phyloP scores from a whole-genome alignment of 2,797 vertebrate species.

The Pristis pectinata region DNA sequence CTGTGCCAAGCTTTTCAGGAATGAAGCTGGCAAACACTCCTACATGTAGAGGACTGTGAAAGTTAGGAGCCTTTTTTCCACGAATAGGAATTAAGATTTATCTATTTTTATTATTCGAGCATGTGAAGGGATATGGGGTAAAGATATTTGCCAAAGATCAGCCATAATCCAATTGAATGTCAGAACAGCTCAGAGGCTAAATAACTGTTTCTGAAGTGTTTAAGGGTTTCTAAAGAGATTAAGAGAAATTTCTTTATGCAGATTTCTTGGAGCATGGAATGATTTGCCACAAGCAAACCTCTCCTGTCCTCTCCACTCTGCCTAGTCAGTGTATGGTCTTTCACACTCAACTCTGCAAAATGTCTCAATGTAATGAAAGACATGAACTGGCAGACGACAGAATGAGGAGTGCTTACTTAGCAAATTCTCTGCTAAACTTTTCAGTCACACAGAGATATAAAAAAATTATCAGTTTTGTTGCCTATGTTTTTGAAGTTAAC shows the following conservation, averaged over 20 bases:
- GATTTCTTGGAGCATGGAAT: neutral
- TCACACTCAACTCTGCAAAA: neutral
- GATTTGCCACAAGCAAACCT: neutral
- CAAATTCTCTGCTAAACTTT: neutral
- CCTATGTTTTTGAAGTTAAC: neutral
- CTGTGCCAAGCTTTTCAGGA: too few relatives aligned
- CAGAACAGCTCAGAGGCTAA: too few relatives aligned
- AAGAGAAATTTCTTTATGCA: neutral
- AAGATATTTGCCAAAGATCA: too few relatives aligned
- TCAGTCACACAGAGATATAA: neutral
- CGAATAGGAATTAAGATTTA: too few relatives aligned
- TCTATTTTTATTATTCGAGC: too few relatives aligned
- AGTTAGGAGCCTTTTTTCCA: too few relatives aligned
- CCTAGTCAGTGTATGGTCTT: neutral
- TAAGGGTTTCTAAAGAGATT: neutral
- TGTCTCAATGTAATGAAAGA: neutral
- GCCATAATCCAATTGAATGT: too few relatives aligned
- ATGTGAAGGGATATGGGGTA: too few relatives aligned
- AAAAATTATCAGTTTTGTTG: neutral
- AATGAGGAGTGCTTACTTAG: neutral
- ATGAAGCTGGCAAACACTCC: too few relatives aligned
- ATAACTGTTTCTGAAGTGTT: too few relatives aligned
- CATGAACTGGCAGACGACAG: neutral
- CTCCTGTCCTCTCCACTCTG: neutral
- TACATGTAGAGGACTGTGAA: too few relatives aligned